Evolutionary conservation across 2,888 invertebrate genomes (phyloP).

Genomic region (Metacarcinus magister): DNA sequence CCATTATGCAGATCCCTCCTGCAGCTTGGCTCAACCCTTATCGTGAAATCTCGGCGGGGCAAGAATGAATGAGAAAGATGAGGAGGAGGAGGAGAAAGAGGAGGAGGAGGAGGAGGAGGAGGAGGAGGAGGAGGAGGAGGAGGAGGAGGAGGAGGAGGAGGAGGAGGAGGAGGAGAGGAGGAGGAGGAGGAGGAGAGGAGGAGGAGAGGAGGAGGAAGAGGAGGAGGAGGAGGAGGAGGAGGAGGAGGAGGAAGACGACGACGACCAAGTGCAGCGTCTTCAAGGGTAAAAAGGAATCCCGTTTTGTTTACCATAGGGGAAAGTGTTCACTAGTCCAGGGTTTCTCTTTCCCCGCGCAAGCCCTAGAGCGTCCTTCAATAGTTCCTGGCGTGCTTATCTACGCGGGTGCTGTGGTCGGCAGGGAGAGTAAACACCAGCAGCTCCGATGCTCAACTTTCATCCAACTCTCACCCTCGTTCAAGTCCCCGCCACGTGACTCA

Average conservation of each 20-base stretch:
- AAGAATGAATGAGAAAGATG: neutral
- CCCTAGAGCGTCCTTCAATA: neutral
- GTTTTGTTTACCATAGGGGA: neutral
- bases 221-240: neutral
- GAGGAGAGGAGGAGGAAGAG: neutral
- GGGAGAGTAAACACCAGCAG: neutral
- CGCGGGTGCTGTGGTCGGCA: neutral
- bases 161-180: neutral
- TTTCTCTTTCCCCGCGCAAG: slow-evolving; percentile 8
- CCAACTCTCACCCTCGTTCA: slow-evolving; percentile 44
- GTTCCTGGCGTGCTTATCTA: neutral
- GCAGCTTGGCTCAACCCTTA: neutral
- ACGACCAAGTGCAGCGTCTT: neutral
- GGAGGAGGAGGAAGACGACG: too few species aligned
- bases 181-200: neutral
- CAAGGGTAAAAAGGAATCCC: neutral
- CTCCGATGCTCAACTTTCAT: slow-evolving; percentile 40
- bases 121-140: neutral
- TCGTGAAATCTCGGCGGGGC: neutral
- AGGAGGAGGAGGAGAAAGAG: neutral
- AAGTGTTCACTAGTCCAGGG: neutral
- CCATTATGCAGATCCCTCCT: neutral
- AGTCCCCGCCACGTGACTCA: slow-evolving; percentile 10
- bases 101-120: neutral
- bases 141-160: neutral